Evolutionary conservation across 2,113 vertebrate genomes (phyloP).

Genomic region (Nipponia nippon): DNA sequence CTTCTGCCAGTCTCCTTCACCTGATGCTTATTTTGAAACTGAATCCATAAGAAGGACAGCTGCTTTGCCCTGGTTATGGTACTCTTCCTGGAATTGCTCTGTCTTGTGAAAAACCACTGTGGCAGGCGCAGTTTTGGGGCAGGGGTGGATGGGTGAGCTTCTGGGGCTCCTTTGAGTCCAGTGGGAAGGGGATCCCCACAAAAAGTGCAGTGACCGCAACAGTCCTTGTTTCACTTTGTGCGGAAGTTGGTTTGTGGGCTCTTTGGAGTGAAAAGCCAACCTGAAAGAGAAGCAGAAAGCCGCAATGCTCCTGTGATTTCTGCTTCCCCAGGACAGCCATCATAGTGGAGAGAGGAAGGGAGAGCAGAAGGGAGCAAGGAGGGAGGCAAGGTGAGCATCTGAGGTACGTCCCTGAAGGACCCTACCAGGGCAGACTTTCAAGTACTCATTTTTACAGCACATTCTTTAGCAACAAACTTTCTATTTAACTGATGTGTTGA

Average conservation of each 20-base stretch:
- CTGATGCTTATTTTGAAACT: neutral
- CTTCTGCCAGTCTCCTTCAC: neutral
- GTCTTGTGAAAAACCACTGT: neutral
- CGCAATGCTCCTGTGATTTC: neutral
- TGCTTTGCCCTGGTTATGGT: neutral
- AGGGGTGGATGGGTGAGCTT: neutral
- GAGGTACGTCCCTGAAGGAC: slow-evolving; percentile 39
- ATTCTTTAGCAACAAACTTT: slow-evolving; percentile 7
- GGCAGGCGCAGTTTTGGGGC: neutral
- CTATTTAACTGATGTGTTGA: slow-evolving; percentile 27
- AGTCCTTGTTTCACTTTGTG: neutral
- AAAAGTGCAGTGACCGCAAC: neutral
- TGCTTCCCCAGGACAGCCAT: neutral
- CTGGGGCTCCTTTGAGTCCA: neutral
- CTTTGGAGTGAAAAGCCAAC: neutral
- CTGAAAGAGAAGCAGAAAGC: neutral
- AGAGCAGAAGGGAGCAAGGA: neutral
- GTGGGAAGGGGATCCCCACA: fast-evolving
- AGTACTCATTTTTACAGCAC: neutral
- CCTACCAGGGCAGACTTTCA: neutral
- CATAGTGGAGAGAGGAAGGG: neutral
- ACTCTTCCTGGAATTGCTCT: neutral
- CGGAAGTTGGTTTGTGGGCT: neutral
- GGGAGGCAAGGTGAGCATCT: neutral
- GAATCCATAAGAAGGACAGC: neutral